Base-by-base conservation (phyloP, 2,113 vertebrate species). In the Podarcis cretensis region DNA sequence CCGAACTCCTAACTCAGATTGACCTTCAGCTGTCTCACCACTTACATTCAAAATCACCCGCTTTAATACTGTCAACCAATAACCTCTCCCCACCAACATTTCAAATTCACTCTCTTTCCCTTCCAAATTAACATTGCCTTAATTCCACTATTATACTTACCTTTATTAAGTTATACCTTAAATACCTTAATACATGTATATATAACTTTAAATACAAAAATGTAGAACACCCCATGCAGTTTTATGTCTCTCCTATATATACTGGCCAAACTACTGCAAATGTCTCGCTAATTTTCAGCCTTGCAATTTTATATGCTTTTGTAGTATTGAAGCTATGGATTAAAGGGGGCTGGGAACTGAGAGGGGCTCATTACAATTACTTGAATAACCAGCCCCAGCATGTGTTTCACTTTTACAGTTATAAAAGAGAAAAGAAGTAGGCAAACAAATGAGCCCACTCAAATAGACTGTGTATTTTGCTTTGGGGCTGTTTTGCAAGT, bases 301-400 rank as follows among this genome's bases (percentile, higher is more conserved):
- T 20, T 87, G 3, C 35, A 40, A 65, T 91, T 85, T 77, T 90
- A 73, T 68, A 20, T 83, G 23, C 23, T 75, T 32, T 71, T 30
- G 5, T 7, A 82, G 13, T 18, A 5, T 75, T 80, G 40, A 54
- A 3, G 27, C 54, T 66, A 27, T 87, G 65, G 85, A 73, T 87
- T 71, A 77, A 77, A 77, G 7, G 18, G 23, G 66, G 48, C 48
- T 54, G 48, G 48, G 48, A 54, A 54, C 48, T 54, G 48, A 54
- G 1, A 57, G 18, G 1, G n/a, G 12, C 13, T 77, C 79, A 25
- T 18, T 91, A 5, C 35, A 5, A 6, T 89, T 78, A 0, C 14
- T 1, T 0, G 32, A 79, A 12, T 27, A 21, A 7, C 43, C 23
- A 9, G 1, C 63, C 4, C 40, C 3, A 5, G 4, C 71, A 21